Percentiles rank a stretch among this genome's conserved stretches.
Conservation (phyloP, 2,113 vertebrate genomes). For the Micromys minutus region DNA sequence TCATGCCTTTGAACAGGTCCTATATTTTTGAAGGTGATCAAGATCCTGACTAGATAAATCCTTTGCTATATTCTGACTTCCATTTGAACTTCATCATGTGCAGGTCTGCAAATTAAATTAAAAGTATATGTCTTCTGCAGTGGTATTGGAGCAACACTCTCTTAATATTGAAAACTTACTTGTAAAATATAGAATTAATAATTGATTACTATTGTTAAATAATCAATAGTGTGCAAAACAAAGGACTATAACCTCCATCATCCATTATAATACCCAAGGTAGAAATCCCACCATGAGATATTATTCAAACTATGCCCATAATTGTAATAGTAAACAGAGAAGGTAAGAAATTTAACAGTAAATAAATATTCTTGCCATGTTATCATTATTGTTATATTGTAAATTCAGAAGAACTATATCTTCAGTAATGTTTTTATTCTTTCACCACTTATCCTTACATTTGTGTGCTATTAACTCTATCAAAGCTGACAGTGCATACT, state of each 20-base stretch:
- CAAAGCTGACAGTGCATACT: not conserved
- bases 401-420: not conserved
- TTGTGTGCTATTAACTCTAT: not conserved
- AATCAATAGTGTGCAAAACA: not conserved
- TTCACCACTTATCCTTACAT: not conserved
- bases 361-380: not conserved
- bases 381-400: not conserved
- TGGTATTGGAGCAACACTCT: not conserved
- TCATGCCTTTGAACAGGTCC: not conserved
- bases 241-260: not conserved
- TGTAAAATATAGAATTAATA: not conserved
- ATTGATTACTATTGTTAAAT: not conserved
- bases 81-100: not conserved
- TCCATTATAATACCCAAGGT: not conserved
- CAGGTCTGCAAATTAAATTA: not conserved
- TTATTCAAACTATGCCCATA: not conserved
- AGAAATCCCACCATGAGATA: not conserved
- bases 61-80: not conserved
- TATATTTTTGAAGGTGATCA: not conserved
- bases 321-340: not conserved
- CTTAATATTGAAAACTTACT: not conserved
- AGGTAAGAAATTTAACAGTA: not conserved
- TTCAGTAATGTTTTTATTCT: not conserved
- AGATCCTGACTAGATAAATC: not conserved
- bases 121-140: not conserved